These are phyloP conservation scores for Malurus splendens DNA, from an alignment of 2,797 vertebrate species.

Conservation along the genomic window DNA sequence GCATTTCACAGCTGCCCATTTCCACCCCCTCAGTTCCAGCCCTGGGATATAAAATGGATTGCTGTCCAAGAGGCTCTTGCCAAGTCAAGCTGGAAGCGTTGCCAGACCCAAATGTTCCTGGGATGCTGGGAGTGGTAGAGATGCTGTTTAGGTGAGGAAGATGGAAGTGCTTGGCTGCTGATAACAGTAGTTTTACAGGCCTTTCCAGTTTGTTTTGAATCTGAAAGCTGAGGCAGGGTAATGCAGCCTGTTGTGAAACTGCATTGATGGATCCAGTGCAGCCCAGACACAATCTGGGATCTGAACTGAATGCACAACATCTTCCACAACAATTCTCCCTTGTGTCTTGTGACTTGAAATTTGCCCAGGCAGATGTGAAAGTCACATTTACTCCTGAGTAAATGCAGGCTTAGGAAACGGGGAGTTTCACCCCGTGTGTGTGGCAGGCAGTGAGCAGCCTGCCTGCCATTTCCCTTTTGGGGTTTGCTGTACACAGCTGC, in stretches of 20 bases:
- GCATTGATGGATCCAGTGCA: background rate
- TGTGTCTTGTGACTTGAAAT: background rate
- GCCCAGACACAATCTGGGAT: background rate
- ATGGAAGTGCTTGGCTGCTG: background rate
- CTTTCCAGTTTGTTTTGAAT: background rate
- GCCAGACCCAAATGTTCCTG: background rate
- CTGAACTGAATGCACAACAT: background rate
- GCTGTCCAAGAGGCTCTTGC: background rate
- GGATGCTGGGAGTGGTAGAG: background rate
- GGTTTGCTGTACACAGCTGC: background rate
- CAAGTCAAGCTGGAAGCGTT: background rate
- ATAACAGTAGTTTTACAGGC: background rate
- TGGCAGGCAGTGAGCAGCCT: background rate
- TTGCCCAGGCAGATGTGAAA: background rate
- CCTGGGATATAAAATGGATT: background rate
- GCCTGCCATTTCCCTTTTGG: background rate
- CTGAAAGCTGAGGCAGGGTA: background rate
- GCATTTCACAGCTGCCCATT: background rate
- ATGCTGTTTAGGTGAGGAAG: background rate
- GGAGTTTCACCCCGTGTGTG: background rate
- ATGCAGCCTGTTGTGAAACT: background rate
- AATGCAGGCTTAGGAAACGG: background rate
- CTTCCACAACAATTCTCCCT: background rate
- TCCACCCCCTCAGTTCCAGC: background rate
- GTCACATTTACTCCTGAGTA: background rate